Evolutionary conservation across 2,113 vertebrate species (phyloP).

Genomic region (Hypocryptadius cinnamomeus): DNA sequence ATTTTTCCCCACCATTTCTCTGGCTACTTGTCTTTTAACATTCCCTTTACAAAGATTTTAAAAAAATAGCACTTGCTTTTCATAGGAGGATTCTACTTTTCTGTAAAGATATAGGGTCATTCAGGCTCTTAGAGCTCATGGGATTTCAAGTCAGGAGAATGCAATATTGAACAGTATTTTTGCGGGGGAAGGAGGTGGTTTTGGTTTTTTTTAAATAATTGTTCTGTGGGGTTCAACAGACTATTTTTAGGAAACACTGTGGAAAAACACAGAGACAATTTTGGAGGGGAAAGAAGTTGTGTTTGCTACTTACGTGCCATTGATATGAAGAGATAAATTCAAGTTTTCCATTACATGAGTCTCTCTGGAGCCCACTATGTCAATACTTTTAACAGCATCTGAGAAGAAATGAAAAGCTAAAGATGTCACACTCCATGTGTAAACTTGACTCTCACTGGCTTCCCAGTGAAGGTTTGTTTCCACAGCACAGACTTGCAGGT

Average conservation of each 20-base stretch:
- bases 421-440: fast-evolving
- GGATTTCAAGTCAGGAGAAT: not conserved
- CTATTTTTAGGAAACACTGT: not conserved
- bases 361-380: constrained; percentile 71
- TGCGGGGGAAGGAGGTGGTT: not conserved
- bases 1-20: not conserved
- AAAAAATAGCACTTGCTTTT: not conserved
- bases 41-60: not conserved
- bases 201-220: not conserved
- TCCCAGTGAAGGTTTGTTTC: not conserved
- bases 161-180: not conserved
- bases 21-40: not conserved
- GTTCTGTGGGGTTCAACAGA: not conserved
- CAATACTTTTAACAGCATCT: constrained; percentile 81
- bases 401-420: not conserved
- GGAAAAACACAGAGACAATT: not conserved
- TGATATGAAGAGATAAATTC: constrained; percentile 75
- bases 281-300: not conserved
- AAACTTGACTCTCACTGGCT: not conserved
- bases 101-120: not conserved
- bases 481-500: not conserved
- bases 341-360: constrained; percentile 73
- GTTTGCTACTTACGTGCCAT: constrained; percentile 80
- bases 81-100: not conserved
- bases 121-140: not conserved